These are phyloP conservation scores for Halictus rubicundus DNA, from an alignment of 1,140 invertebrate species.

Conservation along the genomic window DNA sequence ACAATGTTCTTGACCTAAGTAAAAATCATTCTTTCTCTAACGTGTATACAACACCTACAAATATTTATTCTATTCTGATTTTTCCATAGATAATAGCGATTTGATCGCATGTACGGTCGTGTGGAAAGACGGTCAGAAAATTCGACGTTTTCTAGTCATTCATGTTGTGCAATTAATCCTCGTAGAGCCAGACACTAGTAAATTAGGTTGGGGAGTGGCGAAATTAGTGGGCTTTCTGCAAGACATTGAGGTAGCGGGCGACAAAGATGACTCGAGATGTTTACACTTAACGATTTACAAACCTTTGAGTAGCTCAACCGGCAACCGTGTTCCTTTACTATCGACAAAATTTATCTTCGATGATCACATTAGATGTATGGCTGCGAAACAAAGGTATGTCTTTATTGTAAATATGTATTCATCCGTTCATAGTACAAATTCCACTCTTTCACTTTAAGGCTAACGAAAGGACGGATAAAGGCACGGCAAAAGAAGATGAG, in stretches of 20 bases:
- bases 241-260: slow-evolving; percentile 91
- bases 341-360: slow-evolving; percentile 98
- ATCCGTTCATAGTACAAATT: slow-evolving; percentile 16
- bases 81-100: slow-evolving; percentile 95
- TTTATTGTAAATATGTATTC: slow-evolving; percentile 11
- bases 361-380: slow-evolving; percentile 99
- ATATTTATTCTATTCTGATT: slow-evolving; percentile 10
- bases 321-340: slow-evolving; percentile 88
- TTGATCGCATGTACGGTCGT: slow-evolving; percentile 97
- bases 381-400: slow-evolving; percentile 91
- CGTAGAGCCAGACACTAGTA: slow-evolving; percentile 96
- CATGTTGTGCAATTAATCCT: slow-evolving; percentile 96
- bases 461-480: slow-evolving; percentile 93
- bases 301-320: slow-evolving; percentile 83
- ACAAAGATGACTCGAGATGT: slow-evolving; percentile 98
- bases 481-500: slow-evolving; percentile 98
- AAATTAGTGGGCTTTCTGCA: slow-evolving; percentile 95
- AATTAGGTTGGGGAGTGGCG: slow-evolving; percentile 97
- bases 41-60: neutral
- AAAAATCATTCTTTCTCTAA: slow-evolving; percentile 69
- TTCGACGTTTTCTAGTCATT: slow-evolving; percentile 96
- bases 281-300: slow-evolving; percentile 97
- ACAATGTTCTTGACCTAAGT: slow-evolving; percentile 97
- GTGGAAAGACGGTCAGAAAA: slow-evolving; percentile 93
- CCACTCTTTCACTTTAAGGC: slow-evolving; percentile 79